Conservation (phyloP, 2,888 invertebrate species). For the Andrena flavipes region DNA sequence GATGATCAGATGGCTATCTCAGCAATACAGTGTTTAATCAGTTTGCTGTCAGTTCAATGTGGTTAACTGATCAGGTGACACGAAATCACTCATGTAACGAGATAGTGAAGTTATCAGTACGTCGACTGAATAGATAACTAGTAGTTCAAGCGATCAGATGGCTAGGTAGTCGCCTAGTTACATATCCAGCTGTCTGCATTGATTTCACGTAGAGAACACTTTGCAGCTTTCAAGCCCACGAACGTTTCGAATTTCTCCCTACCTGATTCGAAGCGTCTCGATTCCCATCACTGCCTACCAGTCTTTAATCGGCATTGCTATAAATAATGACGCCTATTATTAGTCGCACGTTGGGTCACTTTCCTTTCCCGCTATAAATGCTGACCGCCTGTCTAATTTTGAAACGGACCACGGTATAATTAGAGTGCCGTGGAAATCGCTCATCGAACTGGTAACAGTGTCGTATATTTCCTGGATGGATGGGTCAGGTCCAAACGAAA, state of each 20-base stretch:
- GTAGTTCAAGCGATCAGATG: neutral
- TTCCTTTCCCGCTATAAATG: slow-evolving; percentile 44
- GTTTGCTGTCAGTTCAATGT: neutral
- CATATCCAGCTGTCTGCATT: too few relatives aligned
- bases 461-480: slow-evolving; percentile 14
- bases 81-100: too few relatives aligned
- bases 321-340: slow-evolving; percentile 49
- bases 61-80: too few relatives aligned
- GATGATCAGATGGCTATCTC: neutral
- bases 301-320: slow-evolving; percentile 15
- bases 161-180: too few relatives aligned
- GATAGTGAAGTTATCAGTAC: neutral
- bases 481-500: slow-evolving; percentile 12
- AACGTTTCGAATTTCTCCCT: neutral
- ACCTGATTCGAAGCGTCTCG: neutral
- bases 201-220: neutral
- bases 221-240: neutral
- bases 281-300: neutral
- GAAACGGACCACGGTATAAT: slow-evolving; percentile 57
- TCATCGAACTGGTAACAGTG: neutral
- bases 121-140: neutral
- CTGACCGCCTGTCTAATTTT: slow-evolving; percentile 45
- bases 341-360: slow-evolving; percentile 14
- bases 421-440: slow-evolving; percentile 29
- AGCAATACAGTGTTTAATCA: neutral